Conservation (phyloP, 1,140 invertebrate species). For the Triops cancriformis region DNA sequence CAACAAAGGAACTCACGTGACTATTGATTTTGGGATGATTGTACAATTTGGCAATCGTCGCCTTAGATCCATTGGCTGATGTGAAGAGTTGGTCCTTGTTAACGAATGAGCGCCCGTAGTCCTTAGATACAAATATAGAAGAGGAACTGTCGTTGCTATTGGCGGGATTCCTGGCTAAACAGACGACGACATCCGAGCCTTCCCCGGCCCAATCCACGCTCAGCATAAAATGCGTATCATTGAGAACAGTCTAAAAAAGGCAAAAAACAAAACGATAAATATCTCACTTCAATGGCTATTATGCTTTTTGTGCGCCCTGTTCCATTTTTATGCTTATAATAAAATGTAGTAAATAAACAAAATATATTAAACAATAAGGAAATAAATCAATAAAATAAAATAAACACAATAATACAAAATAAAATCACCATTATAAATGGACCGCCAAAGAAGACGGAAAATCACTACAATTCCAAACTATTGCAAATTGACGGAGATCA, state of each 20-base stretch:
- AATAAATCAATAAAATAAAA: too few relatives aligned
- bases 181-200: conserved; percentile 74
- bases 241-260: conserved; percentile 47
- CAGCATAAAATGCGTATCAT: conserved; percentile 75
- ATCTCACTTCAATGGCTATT: not conserved
- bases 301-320: too few relatives aligned
- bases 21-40: conserved; percentile 67
- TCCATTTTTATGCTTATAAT: too few relatives aligned
- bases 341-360: too few relatives aligned
- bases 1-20: conserved; percentile 51
- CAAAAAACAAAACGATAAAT: conserved; percentile 9
- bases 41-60: conserved; percentile 69
- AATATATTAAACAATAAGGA: too few relatives aligned
- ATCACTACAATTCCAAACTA: too few relatives aligned
- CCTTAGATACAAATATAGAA: conserved; percentile 71
- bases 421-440: too few relatives aligned
- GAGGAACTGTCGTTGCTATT: conserved; percentile 46
- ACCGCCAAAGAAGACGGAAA: too few relatives aligned
- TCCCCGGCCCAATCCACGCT: conserved; percentile 85
- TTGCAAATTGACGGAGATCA: too few relatives aligned
- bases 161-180: conserved; percentile 58
- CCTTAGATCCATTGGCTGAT: conserved; percentile 48
- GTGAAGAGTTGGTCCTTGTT: conserved; percentile 62
- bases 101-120: conserved; percentile 70
- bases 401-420: not conserved